Conservation (phyloP, 2,113 vertebrate genomes). For the Alosa alosa region DNA sequence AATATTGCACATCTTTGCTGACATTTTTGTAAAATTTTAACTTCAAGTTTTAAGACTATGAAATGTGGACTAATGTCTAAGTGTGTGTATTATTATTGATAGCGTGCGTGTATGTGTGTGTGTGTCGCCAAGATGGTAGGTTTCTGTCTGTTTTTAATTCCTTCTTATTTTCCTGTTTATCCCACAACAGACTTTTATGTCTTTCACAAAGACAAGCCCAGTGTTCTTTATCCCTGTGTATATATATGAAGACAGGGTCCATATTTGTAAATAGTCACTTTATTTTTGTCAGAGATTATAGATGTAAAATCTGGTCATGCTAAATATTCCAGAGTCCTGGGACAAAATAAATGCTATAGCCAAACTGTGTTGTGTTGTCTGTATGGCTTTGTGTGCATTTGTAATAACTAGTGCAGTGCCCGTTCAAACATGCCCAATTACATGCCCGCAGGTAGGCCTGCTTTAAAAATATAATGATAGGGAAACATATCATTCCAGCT, state of each 20-base stretch:
- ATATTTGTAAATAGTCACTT: conserved; percentile 11
- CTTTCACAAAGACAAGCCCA: conserved; percentile 6
- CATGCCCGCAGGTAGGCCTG: too few relatives aligned
- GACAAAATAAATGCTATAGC: not conserved
- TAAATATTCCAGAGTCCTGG: conserved; percentile 9
- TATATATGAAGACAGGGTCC: not conserved
- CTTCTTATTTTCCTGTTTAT: not conserved
- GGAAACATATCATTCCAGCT: too few relatives aligned
- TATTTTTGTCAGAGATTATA: conserved; percentile 17
- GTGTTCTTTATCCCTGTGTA: not conserved
- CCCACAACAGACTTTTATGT: conserved; percentile 1
- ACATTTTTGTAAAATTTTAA: not conserved
- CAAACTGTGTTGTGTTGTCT: not conserved
- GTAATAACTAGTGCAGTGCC: not conserved
- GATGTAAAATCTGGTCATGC: not conserved
- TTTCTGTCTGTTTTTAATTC: not conserved
- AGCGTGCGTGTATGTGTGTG: not conserved
- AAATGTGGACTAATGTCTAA: not conserved
- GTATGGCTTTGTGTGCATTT: not conserved
- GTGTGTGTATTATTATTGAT: too few relatives aligned
- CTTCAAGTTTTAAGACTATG: not conserved
- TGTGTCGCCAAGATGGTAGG: not conserved
- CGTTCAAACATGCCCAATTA: too few relatives aligned
- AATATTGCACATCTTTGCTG: conserved; percentile 11
- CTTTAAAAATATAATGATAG: too few relatives aligned